Evolutionary conservation across 2,113 vertebrate genomes (phyloP).

Genomic region (Gasterosteus aculeatus): DNA sequence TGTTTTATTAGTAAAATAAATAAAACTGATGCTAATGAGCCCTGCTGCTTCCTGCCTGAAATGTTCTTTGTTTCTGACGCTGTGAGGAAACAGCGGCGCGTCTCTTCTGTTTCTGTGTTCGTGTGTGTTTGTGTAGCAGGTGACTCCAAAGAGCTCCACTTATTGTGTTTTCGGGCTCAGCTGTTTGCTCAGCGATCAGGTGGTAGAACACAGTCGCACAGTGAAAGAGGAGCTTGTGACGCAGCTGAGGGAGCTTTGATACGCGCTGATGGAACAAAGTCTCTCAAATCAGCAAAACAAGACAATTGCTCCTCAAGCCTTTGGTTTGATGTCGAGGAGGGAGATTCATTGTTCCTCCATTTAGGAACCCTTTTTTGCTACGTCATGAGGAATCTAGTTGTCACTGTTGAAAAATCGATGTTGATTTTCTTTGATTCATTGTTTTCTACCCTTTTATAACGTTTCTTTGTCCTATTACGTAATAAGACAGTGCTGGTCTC

Average conservation of each 20-base stretch:
- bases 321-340: neutral
- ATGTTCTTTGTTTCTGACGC: neutral
- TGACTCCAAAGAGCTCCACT: neutral
- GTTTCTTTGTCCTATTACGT: too few species aligned
- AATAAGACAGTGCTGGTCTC: too few species aligned
- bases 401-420: neutral
- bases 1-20: neutral
- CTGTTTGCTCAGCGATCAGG: slow-evolving; percentile 12
- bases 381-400: neutral
- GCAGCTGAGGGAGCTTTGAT: neutral
- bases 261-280: neutral
- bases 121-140: neutral
- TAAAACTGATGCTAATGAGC: slow-evolving; percentile 31
- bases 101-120: neutral
- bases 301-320: neutral
- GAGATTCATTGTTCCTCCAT: neutral
- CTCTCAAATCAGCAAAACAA: neutral
- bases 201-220: neutral
- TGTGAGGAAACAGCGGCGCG: neutral
- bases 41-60: neutral
- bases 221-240: neutral
- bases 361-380: neutral
- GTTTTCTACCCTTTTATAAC: too few species aligned
- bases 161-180: slow-evolving; percentile 17
- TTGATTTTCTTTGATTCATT: neutral